phyloP scores from a whole-genome alignment of 2,113 vertebrate species.

The Mirza zaza region DNA sequence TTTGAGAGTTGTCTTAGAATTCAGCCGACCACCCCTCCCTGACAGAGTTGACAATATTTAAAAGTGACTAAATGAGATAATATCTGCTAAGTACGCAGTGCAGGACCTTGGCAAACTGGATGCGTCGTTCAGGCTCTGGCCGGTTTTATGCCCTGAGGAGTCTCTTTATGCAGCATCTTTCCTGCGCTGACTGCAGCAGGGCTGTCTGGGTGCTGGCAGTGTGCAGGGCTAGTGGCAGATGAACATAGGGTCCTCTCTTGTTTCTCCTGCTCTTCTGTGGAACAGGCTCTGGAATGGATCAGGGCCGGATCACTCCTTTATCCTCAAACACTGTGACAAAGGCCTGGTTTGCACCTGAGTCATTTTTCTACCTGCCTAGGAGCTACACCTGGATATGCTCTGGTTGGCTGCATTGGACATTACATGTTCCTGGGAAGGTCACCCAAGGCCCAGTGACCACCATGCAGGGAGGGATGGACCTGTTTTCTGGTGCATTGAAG shows the following conservation, averaged over 20 bases:
- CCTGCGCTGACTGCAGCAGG: background rate
- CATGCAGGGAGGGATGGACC: background rate
- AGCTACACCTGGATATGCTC: background rate
- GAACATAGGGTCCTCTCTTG: background rate
- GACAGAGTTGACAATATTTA: background rate
- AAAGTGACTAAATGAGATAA: background rate
- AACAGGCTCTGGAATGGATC: background rate
- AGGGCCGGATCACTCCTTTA: background rate
- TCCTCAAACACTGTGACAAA: background rate
- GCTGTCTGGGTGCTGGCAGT: background rate
- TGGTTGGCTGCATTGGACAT: fast-evolving
- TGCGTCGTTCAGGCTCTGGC: background rate
- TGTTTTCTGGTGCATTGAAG: background rate
- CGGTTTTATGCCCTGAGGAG: background rate
- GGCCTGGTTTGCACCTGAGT: background rate
- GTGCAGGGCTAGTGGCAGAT: no score
- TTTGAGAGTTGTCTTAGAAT: background rate
- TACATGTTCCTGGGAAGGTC: background rate
- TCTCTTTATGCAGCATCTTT: background rate
- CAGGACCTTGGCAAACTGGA: background rate
- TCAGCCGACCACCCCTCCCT: background rate
- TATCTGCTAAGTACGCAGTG: background rate
- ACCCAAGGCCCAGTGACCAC: fast-evolving
- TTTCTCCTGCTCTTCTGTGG: background rate
- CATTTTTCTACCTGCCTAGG: background rate